Evolutionary conservation across 2,113 vertebrate species (phyloP).

Genomic region (Serranochromis macrocephalus): DNA sequence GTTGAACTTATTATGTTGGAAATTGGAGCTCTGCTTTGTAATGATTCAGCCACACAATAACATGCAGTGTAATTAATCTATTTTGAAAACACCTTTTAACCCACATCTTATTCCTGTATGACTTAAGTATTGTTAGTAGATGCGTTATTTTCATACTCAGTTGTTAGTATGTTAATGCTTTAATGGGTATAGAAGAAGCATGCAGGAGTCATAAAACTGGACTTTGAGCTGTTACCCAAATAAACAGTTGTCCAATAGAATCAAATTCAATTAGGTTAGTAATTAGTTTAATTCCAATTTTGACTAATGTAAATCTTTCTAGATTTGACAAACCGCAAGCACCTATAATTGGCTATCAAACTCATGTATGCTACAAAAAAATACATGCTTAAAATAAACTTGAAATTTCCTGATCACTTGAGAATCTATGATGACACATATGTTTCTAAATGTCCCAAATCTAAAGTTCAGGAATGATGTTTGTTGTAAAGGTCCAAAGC

Average conservation of each 20-base stretch:
- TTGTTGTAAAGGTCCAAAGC: conserved; percentile 22
- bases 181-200: conserved; percentile 46
- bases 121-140: conserved; percentile 11
- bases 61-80: conserved; percentile 41
- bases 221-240: conserved; percentile 10
- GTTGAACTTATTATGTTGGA: background rate
- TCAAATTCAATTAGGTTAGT: conserved; percentile 10
- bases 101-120: background rate
- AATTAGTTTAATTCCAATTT: conserved; percentile 17
- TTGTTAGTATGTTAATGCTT: conserved; percentile 33
- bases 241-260: background rate
- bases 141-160: background rate
- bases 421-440: background rate
- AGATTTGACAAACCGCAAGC: conserved; percentile 78
- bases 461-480: background rate
- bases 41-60: background rate
- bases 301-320: conserved; percentile 53
- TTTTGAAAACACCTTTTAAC: background rate
- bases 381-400: conserved; percentile 77
- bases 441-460: conserved; percentile 14
- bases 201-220: conserved; percentile 41
- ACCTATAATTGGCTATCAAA: conserved; percentile 69
- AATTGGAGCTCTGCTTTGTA: background rate
- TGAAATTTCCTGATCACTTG: conserved; percentile 54
- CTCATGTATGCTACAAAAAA: conserved; percentile 58